These are phyloP conservation scores for Stylophora pistillata DNA, from an alignment of 64 coral and sea anemone species.

Conservation along the genomic window DNA sequence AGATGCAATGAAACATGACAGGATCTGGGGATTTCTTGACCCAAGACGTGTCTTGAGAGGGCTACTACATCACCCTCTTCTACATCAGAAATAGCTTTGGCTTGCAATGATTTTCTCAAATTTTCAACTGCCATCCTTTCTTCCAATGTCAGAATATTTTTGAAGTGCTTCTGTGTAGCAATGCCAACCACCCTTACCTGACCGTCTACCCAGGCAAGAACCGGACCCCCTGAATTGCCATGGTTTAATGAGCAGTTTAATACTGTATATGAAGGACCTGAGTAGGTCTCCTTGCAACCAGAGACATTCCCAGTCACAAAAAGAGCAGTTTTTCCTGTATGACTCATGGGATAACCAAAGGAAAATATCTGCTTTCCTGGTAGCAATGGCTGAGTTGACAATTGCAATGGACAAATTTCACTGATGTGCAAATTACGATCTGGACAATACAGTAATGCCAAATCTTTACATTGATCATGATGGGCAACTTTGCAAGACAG, in stretches of 20 bases:
- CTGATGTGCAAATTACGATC: background rate
- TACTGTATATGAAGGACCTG: background rate
- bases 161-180: background rate
- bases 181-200: constrained; percentile 3
- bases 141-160: background rate
- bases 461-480: background rate
- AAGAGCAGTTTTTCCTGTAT: background rate
- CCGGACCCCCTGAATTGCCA: background rate
- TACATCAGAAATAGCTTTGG: too few species aligned
- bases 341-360: background rate
- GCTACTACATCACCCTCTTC: too few species aligned
- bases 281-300: background rate
- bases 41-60: too few species aligned
- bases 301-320: background rate
- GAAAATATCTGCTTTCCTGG: background rate
- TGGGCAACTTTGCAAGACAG: background rate
- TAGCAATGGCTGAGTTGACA: background rate
- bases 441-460: background rate
- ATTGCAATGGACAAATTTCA: background rate
- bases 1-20: background rate
- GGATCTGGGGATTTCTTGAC: too few species aligned
- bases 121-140: background rate
- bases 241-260: background rate
- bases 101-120: background rate
- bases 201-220: background rate